Percentiles rank a stretch among this genome's conserved stretches.
phyloP scores from a whole-genome alignment of 64 coral and sea anemone genomes.

The Orbicella faveolata region DNA sequence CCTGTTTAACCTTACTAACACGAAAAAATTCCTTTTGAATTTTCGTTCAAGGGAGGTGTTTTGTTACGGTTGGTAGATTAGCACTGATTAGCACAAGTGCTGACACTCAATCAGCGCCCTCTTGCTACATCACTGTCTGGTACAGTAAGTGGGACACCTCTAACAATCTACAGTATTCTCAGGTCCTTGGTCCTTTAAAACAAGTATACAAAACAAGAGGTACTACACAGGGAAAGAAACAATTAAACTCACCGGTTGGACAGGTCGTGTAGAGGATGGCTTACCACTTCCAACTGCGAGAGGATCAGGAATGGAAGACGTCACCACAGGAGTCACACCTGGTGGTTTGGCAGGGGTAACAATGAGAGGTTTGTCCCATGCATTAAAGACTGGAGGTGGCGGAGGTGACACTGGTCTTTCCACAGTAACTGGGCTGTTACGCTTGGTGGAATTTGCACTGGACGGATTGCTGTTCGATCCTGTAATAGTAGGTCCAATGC shows the following conservation, averaged over 20 bases:
- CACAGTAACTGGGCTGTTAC: slow-evolving; percentile 89
- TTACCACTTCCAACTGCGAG: slow-evolving; percentile 95
- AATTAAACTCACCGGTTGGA: slow-evolving; percentile 52
- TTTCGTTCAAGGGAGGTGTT: no score
- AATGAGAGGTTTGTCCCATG: slow-evolving; percentile 84
- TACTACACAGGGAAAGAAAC: not conserved
- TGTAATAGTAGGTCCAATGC: slow-evolving; percentile 6
- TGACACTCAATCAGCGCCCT: no score
- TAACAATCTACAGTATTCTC: no score
- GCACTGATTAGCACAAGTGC: not conserved
- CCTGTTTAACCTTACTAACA: not conserved
- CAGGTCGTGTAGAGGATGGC: slow-evolving; percentile 62
- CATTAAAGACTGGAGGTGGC: slow-evolving; percentile 80
- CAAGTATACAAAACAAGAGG: not conserved
- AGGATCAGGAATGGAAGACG: slow-evolving; percentile 72
- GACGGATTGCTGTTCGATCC: slow-evolving; percentile 83
- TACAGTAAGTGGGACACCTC: no score
- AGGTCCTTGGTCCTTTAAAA: no score
- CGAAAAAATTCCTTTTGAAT: no score
- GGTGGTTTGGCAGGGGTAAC: slow-evolving; percentile 86
- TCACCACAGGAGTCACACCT: slow-evolving; percentile 20
- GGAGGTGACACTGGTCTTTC: slow-evolving; percentile 81
- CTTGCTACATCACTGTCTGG: no score
- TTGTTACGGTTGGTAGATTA: not conserved
- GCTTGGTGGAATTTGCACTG: slow-evolving; percentile 87